Percentiles rank a stretch among this genome's conserved stretches.
These are phyloP conservation scores for Yponomeuta sedellus DNA, from an alignment of 2,888 invertebrate species.

Conservation along the genomic window DNA sequence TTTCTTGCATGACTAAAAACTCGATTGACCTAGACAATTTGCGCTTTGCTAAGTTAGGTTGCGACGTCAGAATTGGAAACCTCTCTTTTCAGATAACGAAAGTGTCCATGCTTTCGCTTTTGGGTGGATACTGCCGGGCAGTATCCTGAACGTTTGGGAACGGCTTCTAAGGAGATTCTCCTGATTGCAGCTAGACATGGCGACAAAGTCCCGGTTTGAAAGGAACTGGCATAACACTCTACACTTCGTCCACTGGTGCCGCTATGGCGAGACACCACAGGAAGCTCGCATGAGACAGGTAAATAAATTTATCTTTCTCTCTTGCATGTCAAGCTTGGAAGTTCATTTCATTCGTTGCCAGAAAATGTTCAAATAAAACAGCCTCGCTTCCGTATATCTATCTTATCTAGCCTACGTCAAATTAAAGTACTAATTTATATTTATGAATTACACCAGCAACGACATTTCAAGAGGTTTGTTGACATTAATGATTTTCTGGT, in stretches of 20 bases:
- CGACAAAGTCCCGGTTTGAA: conserved; percentile 76
- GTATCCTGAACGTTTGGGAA: conserved; percentile 42
- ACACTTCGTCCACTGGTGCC: conserved; percentile 83
- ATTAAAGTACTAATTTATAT: too few species aligned
- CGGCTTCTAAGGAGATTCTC: conserved; percentile 72
- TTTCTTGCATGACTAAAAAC: conserved; percentile 5
- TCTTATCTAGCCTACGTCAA: background rate
- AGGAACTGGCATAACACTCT: conserved; percentile 81
- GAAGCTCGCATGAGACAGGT: conserved; percentile 83
- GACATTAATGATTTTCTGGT: background rate
- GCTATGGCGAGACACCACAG: conserved; percentile 81
- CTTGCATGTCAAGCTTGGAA: background rate
- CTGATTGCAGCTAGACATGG: conserved; percentile 77
- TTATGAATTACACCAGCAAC: background rate
- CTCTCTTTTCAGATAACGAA: conserved; percentile 74
- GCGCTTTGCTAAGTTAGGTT: conserved; percentile 27
- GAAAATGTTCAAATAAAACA: background rate
- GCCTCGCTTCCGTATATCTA: background rate
- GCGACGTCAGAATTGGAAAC: conserved; percentile 72
- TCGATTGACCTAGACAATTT: conserved; percentile 8
- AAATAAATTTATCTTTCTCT: conserved; percentile 34
- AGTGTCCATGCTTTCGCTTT: conserved; percentile 59
- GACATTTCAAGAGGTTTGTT: background rate
- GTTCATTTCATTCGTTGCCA: background rate
- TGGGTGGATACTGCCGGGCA: conserved; percentile 46